A percentile compares a stretch with the other conserved stretches of the same genome.
phyloP scores from a whole-genome alignment of 2,888 invertebrate species.

The Xanthia icteritia region DNA sequence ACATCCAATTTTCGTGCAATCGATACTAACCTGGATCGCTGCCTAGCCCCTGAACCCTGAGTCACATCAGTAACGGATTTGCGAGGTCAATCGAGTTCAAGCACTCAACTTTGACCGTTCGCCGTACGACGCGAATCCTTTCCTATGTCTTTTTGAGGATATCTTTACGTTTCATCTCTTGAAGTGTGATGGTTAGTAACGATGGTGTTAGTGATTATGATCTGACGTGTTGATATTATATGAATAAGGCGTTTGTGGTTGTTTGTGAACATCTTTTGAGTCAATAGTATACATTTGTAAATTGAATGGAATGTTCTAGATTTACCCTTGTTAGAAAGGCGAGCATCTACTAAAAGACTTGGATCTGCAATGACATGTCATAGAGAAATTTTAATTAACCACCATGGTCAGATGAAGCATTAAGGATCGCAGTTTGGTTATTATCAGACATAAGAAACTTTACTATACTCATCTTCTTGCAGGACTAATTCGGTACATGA shows the following conservation, averaged over 20 bases:
- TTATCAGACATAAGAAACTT: not conserved
- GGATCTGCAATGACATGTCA: not conserved
- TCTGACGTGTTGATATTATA: slow-evolving; percentile 39
- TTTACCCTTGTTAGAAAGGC: not conserved
- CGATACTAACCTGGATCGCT: slow-evolving; percentile 36
- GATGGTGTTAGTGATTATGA: slow-evolving; percentile 59
- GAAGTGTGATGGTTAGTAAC: slow-evolving; percentile 54
- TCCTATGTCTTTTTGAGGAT: slow-evolving; percentile 53
- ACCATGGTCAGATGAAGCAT: not conserved
- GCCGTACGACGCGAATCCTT: slow-evolving; percentile 66
- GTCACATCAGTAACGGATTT: slow-evolving; percentile 68
- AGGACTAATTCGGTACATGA: not conserved
- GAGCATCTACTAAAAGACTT: not conserved
- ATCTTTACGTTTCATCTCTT: slow-evolving; percentile 52
- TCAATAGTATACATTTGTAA: not conserved
- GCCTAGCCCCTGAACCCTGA: slow-evolving; percentile 57
- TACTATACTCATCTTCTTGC: not conserved
- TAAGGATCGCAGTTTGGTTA: not conserved
- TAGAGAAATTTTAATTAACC: not conserved
- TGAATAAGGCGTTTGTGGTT: slow-evolving; percentile 24
- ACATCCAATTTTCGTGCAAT: slow-evolving; percentile 32
- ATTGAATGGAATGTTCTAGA: not conserved
- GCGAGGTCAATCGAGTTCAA: slow-evolving; percentile 86
- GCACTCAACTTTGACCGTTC: slow-evolving; percentile 85
- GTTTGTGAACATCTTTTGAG: not conserved